Evolutionary conservation across 2,888 invertebrate species (phyloP).

Genomic region (Agrochola macilenta): DNA sequence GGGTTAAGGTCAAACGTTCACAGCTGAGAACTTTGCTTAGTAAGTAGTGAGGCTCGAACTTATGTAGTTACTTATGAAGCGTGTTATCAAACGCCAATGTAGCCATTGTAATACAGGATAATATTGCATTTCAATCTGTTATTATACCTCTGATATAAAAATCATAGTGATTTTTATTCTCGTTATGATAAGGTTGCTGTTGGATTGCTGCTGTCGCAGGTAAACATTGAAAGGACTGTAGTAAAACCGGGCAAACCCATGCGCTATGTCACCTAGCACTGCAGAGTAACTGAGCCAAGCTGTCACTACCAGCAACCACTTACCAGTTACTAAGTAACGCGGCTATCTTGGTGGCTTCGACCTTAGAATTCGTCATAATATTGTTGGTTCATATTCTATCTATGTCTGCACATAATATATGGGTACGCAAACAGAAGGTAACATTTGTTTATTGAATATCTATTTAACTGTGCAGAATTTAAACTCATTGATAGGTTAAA

Average conservation of each 20-base stretch:
- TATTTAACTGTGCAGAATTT: conserved; percentile 10
- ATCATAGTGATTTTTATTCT: not conserved
- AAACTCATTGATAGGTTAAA: not conserved
- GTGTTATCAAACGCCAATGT: not conserved
- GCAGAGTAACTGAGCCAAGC: not conserved
- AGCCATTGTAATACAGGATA: not conserved
- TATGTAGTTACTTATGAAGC: too few species aligned
- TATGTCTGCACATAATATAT: not conserved
- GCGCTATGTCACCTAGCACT: not conserved
- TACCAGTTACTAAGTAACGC: too few species aligned
- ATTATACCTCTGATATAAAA: not conserved
- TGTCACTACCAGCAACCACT: too few species aligned
- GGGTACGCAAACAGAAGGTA: not conserved
- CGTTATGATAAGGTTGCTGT: not conserved
- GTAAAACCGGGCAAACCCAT: not conserved
- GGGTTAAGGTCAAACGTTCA: not conserved
- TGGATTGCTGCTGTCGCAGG: not conserved
- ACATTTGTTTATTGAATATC: not conserved
- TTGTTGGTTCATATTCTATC: not conserved
- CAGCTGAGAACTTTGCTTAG: not conserved
- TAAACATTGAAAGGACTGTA: not conserved
- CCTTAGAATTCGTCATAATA: not conserved
- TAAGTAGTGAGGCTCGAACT: not conserved
- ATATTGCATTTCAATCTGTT: not conserved
- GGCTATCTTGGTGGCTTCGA: not conserved